These are phyloP conservation scores for Corbicula japonica DNA, from an alignment of 2,888 invertebrate genomes.

Conservation along the genomic window DNA sequence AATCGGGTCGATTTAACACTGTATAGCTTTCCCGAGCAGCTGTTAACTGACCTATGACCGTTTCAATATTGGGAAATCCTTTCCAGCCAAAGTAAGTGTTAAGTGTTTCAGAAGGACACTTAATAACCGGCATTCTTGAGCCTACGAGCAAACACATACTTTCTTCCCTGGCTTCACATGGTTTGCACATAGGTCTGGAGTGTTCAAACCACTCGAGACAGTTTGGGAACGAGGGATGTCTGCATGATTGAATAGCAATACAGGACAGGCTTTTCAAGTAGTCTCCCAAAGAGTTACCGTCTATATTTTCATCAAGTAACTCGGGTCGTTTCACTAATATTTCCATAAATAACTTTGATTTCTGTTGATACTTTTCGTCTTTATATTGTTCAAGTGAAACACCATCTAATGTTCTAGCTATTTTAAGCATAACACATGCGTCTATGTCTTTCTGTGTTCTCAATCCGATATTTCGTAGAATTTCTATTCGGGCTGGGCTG, in stretches of 20 bases:
- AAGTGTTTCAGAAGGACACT: not conserved
- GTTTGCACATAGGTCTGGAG: constrained; percentile 3
- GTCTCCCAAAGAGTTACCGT: not conserved
- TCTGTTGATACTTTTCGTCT: not conserved
- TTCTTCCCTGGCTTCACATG: constrained; percentile 8
- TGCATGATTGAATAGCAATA: constrained; percentile 5
- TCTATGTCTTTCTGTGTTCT: not conserved
- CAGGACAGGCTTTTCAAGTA: not conserved
- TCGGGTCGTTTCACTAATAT: not conserved
- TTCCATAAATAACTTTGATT: constrained; percentile 5
- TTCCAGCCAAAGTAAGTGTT: constrained; percentile 14
- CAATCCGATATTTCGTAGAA: not conserved
- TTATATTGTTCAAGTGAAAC: not conserved
- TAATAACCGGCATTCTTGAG: not conserved
- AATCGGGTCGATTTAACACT: constrained; percentile 1
- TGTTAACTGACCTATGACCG: constrained; percentile 5
- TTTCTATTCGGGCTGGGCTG: not conserved
- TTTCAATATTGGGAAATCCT: not conserved
- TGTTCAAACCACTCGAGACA: constrained; percentile 9
- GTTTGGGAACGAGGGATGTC: not conserved
- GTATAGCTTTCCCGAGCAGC: constrained; percentile 1
- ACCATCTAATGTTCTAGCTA: constrained; percentile 12
- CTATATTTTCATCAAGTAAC: not conserved
- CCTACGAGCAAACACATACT: constrained; percentile 4
- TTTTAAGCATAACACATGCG: not conserved